phyloP scores from a whole-genome alignment of 2,113 vertebrate genomes.

The Condylura cristata region DNA sequence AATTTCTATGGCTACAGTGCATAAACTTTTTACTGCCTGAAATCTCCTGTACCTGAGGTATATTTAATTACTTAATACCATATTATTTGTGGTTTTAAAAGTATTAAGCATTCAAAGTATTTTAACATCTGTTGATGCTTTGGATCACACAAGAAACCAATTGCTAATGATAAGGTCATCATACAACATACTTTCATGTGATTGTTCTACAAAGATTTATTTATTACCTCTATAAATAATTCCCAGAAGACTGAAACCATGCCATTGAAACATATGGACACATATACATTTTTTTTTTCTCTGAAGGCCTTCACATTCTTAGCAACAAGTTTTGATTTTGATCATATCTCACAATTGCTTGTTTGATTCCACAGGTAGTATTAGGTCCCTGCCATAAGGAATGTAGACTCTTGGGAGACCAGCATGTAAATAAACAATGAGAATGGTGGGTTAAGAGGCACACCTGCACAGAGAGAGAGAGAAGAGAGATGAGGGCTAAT shows the following conservation, averaged over 20 bases:
- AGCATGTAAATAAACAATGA: not conserved
- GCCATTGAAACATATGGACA: not conserved
- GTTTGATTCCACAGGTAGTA: not conserved
- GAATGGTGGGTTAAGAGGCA: not conserved
- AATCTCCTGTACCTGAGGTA: not conserved
- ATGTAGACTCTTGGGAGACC: not conserved
- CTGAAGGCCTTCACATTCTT: not conserved
- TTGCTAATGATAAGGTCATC: not conserved
- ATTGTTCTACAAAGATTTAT: not conserved
- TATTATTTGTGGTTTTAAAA: not conserved
- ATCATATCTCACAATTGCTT: not conserved
- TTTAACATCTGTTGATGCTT: not conserved
- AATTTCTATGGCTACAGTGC: not conserved
- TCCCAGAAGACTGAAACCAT: not conserved
- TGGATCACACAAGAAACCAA: constrained; percentile 32
- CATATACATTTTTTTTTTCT: no score
- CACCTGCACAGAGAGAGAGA: not conserved
- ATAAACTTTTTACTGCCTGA: not conserved
- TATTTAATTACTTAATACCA: not conserved
- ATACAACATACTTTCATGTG: not conserved
- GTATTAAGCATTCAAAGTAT: not conserved
- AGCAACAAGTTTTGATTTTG: not conserved
- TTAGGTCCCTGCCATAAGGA: not conserved
- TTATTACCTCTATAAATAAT: not conserved
- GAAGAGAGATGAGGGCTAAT: not conserved